A percentile compares a stretch with the other conserved stretches of the same genome.
phyloP scores from a whole-genome alignment of 1,140 invertebrate species.

The Zaprionus taronus region DNA sequence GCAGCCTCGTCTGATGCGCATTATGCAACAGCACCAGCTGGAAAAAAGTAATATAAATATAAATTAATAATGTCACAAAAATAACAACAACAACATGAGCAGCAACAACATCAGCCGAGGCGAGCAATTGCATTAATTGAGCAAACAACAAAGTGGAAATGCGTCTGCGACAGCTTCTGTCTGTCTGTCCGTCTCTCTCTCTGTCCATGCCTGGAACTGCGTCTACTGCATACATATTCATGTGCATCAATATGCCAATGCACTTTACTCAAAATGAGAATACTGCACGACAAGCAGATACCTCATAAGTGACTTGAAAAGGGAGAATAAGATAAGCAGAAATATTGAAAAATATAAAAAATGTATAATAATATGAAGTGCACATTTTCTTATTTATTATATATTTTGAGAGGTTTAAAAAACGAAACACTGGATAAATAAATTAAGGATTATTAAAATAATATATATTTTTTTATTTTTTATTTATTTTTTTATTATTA shows the following conservation, averaged over 20 bases:
- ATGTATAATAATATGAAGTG: too few relatives aligned
- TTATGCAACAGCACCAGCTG: conserved; percentile 53
- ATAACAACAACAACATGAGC: conserved; percentile 45
- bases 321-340: neutral
- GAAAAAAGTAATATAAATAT: conserved; percentile 80
- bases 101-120: conserved; percentile 46
- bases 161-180: conserved; percentile 61
- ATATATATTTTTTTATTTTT: too few relatives aligned
- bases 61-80: conserved; percentile 81
- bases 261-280: conserved; percentile 11
- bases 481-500: too few relatives aligned
- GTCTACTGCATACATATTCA: conserved; percentile 40
- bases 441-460: too few relatives aligned
- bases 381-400: too few relatives aligned
- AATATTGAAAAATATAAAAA: neutral
- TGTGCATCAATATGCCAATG: conserved; percentile 42
- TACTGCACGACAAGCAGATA: neutral
- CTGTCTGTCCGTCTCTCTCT: neutral
- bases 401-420: too few relatives aligned
- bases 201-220: conserved; percentile 14
- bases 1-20: conserved; percentile 43
- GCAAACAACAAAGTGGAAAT: conserved; percentile 82
- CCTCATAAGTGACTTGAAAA: neutral
- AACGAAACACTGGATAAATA: too few relatives aligned
- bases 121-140: conserved; percentile 81